phyloP scores from a whole-genome alignment of 2,888 invertebrate genomes.

The Ochlodes sylvanus region DNA sequence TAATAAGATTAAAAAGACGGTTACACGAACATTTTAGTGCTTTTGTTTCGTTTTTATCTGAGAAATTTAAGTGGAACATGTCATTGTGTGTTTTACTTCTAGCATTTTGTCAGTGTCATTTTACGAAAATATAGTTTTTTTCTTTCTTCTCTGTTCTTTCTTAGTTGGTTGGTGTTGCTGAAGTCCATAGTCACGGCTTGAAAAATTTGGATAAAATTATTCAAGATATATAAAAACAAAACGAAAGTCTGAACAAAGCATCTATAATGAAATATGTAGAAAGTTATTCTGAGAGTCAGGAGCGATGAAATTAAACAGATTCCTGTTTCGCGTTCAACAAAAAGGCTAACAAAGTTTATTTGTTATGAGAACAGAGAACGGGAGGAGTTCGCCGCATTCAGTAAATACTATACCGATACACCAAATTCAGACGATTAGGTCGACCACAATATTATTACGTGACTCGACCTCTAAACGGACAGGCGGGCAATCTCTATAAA shows the following conservation, averaged over 20 bases:
- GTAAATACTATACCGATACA: conserved; percentile 61
- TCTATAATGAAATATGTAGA: conserved; percentile 21
- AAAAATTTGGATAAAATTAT: background rate
- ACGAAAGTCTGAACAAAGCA: conserved; percentile 14
- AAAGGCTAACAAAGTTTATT: conserved; percentile 43
- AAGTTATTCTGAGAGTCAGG: conserved; percentile 21
- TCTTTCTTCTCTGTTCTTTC: too few relatives aligned
- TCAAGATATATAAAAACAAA: conserved; percentile 13
- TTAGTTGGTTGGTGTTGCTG: too few relatives aligned
- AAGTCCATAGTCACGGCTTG: too few relatives aligned
- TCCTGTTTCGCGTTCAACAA: conserved; percentile 37
- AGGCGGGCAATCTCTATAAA: conserved; percentile 75
- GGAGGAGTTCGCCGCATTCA: conserved; percentile 50
- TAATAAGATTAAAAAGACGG: conserved; percentile 20
- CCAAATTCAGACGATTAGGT: conserved; percentile 60
- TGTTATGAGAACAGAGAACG: conserved; percentile 47
- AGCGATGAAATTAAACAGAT: conserved; percentile 37
- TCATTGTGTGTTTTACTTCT: too few relatives aligned
- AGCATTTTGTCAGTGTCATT: too few relatives aligned
- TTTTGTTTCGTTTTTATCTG: background rate
- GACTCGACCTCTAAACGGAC: conserved; percentile 72
- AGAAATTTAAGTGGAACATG: background rate
- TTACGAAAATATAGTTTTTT: too few relatives aligned
- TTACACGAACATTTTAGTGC: background rate
- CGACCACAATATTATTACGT: conserved; percentile 77